Evolutionary conservation across 2,888 invertebrate species (phyloP).

Genomic region (Smittia aterrima): DNA sequence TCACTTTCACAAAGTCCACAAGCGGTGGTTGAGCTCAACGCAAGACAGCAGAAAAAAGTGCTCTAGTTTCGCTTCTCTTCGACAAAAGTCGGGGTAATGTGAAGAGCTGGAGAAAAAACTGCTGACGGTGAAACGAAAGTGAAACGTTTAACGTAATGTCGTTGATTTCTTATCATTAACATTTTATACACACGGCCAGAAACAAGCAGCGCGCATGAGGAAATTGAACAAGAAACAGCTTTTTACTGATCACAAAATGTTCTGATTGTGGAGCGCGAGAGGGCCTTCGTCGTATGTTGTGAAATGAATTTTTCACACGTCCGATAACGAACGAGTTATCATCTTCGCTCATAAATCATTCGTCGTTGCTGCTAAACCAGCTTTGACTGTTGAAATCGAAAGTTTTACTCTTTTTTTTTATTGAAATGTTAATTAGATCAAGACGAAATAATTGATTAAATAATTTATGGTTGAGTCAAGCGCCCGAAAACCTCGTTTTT

Average conservation of each 20-base stretch:
- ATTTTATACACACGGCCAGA: conserved; percentile 10
- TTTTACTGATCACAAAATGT: conserved; percentile 23
- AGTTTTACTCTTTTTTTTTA: conserved; percentile 24
- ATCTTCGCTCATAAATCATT: not conserved
- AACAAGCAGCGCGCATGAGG: conserved; percentile 10
- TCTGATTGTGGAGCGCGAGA: conserved; percentile 13
- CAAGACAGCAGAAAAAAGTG: conserved; percentile 34
- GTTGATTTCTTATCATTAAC: conserved; percentile 38
- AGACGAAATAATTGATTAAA: conserved; percentile 41
- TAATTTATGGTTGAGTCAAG: conserved; percentile 23
- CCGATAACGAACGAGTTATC: not conserved
- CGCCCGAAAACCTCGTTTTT: not conserved
- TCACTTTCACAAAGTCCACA: conserved; percentile 39
- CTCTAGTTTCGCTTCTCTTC: conserved; percentile 33
- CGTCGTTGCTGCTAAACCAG: not conserved
- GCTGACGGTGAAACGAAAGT: conserved; percentile 39
- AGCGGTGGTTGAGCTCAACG: not conserved
- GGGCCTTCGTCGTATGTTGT: not conserved
- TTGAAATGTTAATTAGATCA: conserved; percentile 35
- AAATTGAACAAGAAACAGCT: conserved; percentile 14
- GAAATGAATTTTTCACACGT: not conserved
- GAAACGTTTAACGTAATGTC: conserved; percentile 27
- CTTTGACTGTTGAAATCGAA: conserved; percentile 32
- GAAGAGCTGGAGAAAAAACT: conserved; percentile 3
- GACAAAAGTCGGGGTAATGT: conserved; percentile 7